Conservation (phyloP, 2,113 vertebrate species). For the Falco punctatus region DNA sequence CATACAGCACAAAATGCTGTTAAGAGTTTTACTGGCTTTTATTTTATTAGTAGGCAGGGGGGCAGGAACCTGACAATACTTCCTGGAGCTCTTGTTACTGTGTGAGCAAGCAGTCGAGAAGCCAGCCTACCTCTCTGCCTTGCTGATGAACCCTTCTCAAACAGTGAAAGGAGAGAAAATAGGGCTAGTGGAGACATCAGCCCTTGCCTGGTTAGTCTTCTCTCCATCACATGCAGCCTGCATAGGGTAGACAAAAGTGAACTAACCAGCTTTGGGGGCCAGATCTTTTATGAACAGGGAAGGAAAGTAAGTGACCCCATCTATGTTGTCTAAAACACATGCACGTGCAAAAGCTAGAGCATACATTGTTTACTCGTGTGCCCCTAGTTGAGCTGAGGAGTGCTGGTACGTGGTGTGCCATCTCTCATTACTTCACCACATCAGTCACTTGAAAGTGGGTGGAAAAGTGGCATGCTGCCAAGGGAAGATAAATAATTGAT, state of each 20-base stretch:
- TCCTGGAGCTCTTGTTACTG: not conserved
- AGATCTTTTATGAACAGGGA: not conserved
- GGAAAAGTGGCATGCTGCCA: constrained; percentile 28
- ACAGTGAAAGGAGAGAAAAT: not conserved
- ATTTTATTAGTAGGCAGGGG: not conserved
- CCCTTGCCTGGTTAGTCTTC: not conserved
- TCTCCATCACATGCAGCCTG: not conserved
- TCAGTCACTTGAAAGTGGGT: constrained; percentile 12
- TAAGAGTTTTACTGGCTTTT: not conserved
- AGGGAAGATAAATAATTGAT: constrained; percentile 66
- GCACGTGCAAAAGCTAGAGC: not conserved
- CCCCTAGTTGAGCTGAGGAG: constrained; percentile 25
- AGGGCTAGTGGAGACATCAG: not conserved
- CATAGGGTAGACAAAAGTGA: not conserved
- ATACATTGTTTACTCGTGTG: not conserved
- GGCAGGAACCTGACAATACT: not conserved
- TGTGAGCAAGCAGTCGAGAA: not conserved
- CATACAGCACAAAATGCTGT: not conserved
- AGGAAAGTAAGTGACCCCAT: constrained; percentile 7
- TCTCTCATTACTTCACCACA: constrained; percentile 4
- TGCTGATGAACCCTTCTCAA: not conserved
- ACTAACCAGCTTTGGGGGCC: not conserved
- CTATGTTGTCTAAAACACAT: not conserved
- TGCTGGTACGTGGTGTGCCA: not conserved
- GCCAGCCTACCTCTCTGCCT: not conserved